Evolutionary conservation across 2,113 vertebrate species (phyloP), one percentile per base, ranked within the genome.

Genomic region (Tinamus guttatus): DNA sequence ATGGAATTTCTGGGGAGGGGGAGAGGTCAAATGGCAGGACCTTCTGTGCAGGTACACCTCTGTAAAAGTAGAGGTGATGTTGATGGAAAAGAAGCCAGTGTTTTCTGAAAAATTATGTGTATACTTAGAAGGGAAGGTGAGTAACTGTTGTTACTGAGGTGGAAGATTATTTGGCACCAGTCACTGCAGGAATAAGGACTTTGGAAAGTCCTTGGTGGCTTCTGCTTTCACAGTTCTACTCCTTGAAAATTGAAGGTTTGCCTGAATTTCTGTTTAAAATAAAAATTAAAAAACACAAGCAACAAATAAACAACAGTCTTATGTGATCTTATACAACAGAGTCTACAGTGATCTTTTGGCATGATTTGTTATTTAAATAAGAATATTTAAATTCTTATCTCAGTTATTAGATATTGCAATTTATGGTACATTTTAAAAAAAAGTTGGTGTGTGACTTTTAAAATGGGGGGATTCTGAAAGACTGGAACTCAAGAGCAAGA

Each of bases 131-230:
- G 11, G 49, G 60, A 74, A 47, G 7, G 62, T 54, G 64, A 59
- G 36, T 64, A 41, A 7, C 13, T 56, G 0, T 9, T 62, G 14
- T n/a, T 58, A 21, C 28, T 52, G 52, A 62, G 52, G 21, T 27
- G 32, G 30, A 47, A 62, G 24, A 51, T 38, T 70, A 17, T 32
- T 76, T 79, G 8, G 14, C 8, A 41, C 32, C 12, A n/a, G 0
- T 45, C 1, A 0, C 47, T 45, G n/a, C 38, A 56, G 38, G n/a
- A 67, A 13, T 70, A 34, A 43, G 0, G 2, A 38, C 68, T 92
- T 80, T 5, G 24, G 18, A 41, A 82, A 79, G 38, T 36, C n/a
- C 28, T 18, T 43, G 9, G 14, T 25, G 22, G 74, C 30, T 82
- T 56, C 20, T 68, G 36, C 25, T 54, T 45, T 43, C 7, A 69